Evolutionary conservation across 1,140 invertebrate species (phyloP), one percentile per base, ranked within the genome.

Genomic region (Diabrotica undecimpunctata): DNA sequence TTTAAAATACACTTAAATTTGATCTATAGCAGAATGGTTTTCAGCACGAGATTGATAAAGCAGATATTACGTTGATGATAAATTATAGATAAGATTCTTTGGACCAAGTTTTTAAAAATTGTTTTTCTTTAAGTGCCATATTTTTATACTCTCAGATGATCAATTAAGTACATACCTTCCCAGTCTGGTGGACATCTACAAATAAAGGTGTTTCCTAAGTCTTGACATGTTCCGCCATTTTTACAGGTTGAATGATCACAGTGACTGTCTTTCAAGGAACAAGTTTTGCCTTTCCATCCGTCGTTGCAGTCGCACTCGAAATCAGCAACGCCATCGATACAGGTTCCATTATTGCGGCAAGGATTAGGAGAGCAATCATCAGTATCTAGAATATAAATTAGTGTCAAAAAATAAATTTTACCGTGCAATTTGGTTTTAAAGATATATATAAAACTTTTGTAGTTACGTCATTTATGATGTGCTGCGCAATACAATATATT

Each of bases 251-350:
- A 81, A 36, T 83, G 83, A 67, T 88, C 86, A 67, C 87, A 88
- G 70, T 88, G 87, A 36, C 85, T 82, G 41, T 86, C 84, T 62
- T 84, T 82, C 4, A 87, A 76, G 10, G 85, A 83, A 73, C 90
- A 92, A 0, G 88, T 90, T 73, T 88, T 88, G 5, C 80, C 92
- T 79, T 91, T 90, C 90, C 90, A 91, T n/a, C 87, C 88, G 64
- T 87, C 85, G 57, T 84, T 81, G 76, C 90, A 93, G 62, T 87
- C 83, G 74, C 90, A 92, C 65, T 85, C 86, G 78, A 90, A 92
- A 70, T 89, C 86, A 38, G 88, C 89, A 61, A 89, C 83, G 37
- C 83, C 84, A 77, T 93, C 90, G 25, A 86, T 82, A 78, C 92
- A 94, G 46, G 88, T 90, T 38, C 86, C 89, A 65, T 90, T 90